These are phyloP conservation scores for Myotis brandtii DNA, from an alignment of 2,113 vertebrate species.

Conservation along the genomic window DNA sequence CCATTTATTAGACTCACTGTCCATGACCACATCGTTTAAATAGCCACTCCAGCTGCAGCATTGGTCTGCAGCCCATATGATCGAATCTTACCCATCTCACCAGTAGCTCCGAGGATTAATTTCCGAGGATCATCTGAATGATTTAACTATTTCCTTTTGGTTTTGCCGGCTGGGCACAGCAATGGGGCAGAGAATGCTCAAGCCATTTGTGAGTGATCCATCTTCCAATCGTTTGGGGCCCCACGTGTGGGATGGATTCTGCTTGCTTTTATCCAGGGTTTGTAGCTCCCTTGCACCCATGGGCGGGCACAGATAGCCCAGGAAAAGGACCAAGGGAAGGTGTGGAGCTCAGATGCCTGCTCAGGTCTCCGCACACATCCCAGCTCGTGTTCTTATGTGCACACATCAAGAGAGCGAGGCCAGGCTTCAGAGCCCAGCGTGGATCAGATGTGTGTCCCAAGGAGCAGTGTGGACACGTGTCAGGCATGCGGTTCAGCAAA, in stretches of 20 bases:
- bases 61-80: background rate
- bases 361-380: background rate
- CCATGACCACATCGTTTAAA: background rate
- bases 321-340: background rate
- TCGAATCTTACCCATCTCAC: background rate
- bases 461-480: background rate
- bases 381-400: background rate
- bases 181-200: background rate
- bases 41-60: background rate
- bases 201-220: background rate
- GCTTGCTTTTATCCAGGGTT: background rate
- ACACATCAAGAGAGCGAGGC: background rate
- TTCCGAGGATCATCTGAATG: background rate
- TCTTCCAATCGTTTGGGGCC: background rate
- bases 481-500: background rate
- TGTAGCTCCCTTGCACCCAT: background rate
- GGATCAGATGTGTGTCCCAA: background rate
- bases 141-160: background rate
- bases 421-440: background rate
- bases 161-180: background rate
- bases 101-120: background rate
- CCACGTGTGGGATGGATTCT: slow-evolving; percentile 38
- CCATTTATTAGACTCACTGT: background rate
- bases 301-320: too few species aligned
- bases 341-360: background rate